A percentile compares a stretch with the other conserved stretches of the same genome.
Evolutionary conservation across 92 coral and sea anemone species (phyloP).

Genomic region (Bergia puertoricense): DNA sequence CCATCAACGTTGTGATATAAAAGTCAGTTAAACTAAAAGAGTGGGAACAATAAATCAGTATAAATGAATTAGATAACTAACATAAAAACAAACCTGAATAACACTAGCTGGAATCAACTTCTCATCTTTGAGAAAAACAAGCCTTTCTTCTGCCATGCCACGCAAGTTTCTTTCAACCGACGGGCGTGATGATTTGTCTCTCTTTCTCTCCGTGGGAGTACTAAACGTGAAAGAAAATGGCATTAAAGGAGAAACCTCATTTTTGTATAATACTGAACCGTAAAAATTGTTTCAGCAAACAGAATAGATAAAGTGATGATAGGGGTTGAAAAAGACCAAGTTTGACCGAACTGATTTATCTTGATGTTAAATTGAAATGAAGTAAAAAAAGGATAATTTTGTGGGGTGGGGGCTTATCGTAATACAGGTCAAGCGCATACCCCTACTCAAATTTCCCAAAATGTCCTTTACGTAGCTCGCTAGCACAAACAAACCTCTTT

Average conservation of each 20-base stretch:
- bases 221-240: background rate
- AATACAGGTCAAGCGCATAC: too few relatives aligned
- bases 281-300: background rate
- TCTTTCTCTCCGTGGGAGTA: background rate
- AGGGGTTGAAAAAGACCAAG: background rate
- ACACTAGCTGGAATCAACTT: constrained; percentile 7
- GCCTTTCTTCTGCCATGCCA: constrained; percentile 19
- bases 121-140: constrained; percentile 4
- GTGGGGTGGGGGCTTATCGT: too few relatives aligned
- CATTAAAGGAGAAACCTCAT: background rate
- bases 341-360: too few relatives aligned
- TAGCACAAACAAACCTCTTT: too few relatives aligned
- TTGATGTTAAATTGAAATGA: too few relatives aligned
- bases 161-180: background rate
- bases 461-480: too few relatives aligned
- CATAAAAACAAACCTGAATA: constrained; percentile 2
- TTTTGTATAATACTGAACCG: too few relatives aligned
- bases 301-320: background rate
- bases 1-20: too few relatives aligned
- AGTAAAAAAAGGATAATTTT: too few relatives aligned
- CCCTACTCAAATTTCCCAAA: too few relatives aligned
- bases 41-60: background rate
- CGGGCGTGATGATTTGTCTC: background rate
- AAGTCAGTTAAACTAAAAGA: too few relatives aligned
- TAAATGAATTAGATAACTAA: background rate